Percentiles rank a stretch among this genome's conserved stretches.
These are phyloP conservation scores for Argopecten irradians DNA, from an alignment of 1,140 invertebrate species.

Conservation along the genomic window DNA sequence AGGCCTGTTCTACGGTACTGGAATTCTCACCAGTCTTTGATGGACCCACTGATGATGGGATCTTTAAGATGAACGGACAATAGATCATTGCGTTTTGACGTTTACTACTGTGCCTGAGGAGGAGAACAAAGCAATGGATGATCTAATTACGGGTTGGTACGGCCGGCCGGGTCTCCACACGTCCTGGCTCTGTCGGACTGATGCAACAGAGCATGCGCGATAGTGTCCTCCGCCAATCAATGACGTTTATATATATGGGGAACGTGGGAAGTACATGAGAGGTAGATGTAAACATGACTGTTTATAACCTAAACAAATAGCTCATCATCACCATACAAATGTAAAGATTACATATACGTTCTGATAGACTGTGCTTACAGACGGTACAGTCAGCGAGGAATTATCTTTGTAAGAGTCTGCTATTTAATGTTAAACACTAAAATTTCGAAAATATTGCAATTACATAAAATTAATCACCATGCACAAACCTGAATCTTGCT, in stretches of 20 bases:
- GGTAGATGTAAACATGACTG: not conserved
- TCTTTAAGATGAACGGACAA: not conserved
- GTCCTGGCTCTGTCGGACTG: not conserved
- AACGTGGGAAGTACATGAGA: not conserved
- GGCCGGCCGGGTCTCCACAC: not conserved
- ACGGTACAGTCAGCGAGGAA: no score
- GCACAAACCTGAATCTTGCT: no score
- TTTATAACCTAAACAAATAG: not conserved
- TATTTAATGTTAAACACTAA: no score
- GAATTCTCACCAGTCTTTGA: not conserved
- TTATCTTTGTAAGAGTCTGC: no score
- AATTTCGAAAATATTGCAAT: no score
- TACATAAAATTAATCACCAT: no score
- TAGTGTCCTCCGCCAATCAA: not conserved
- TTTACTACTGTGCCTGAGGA: slow-evolving; percentile 14
- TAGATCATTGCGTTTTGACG: not conserved
- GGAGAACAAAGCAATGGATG: not conserved
- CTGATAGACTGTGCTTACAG: no score
- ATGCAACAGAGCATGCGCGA: not conserved
- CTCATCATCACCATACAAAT: no score
- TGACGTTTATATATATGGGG: not conserved
- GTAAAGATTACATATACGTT: no score
- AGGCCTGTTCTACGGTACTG: not conserved
- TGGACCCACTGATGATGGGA: not conserved
- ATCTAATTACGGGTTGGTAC: not conserved